A percentile compares a stretch with the other conserved stretches of the same genome.
Evolutionary conservation across 1,140 invertebrate species (phyloP).

Genomic region (Tribolium madens): DNA sequence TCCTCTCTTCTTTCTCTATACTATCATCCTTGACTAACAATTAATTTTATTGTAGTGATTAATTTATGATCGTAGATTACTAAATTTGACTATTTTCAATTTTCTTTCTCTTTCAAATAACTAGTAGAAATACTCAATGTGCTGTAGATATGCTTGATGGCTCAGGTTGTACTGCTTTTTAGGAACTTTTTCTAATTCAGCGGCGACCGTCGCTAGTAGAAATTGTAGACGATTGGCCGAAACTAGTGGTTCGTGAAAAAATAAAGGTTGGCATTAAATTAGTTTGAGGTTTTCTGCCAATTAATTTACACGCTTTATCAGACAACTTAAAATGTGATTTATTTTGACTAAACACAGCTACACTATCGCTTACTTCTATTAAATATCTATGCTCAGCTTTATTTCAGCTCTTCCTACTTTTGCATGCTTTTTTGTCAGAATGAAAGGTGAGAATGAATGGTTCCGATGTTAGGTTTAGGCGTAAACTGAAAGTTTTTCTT

Average conservation of each 20-base stretch:
- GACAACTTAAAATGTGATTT: conserved; percentile 24
- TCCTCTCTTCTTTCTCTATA: conserved; percentile 45
- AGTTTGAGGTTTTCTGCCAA: conserved; percentile 33
- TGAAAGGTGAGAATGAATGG: conserved; percentile 44
- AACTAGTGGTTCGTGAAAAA: conserved; percentile 65
- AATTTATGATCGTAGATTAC: conserved; percentile 42
- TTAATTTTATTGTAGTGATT: conserved; percentile 47
- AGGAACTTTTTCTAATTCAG: conserved; percentile 75
- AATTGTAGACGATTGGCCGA: conserved; percentile 69
- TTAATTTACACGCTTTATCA: conserved; percentile 40
- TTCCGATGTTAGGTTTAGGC: conserved; percentile 43
- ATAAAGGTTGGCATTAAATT: conserved; percentile 56
- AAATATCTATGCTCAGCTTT: conserved; percentile 43
- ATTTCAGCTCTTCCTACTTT: conserved; percentile 5
- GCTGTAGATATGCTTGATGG: conserved; percentile 51
- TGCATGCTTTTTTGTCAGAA: conserved; percentile 36
- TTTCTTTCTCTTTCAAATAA: conserved; percentile 54
- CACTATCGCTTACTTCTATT: conserved; percentile 38
- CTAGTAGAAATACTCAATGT: conserved; percentile 37
- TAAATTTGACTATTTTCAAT: conserved; percentile 57
- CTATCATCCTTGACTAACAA: conserved; percentile 44
- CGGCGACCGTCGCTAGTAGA: conserved; percentile 69
- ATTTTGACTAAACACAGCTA: conserved; percentile 36
- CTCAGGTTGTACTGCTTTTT: conserved; percentile 64
- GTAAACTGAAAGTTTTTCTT: conserved; percentile 62